A percentile compares a stretch with the other conserved stretches of the same genome.
Evolutionary conservation across 1,140 invertebrate genomes (phyloP).

Genomic region (Procambarus virginalis): DNA sequence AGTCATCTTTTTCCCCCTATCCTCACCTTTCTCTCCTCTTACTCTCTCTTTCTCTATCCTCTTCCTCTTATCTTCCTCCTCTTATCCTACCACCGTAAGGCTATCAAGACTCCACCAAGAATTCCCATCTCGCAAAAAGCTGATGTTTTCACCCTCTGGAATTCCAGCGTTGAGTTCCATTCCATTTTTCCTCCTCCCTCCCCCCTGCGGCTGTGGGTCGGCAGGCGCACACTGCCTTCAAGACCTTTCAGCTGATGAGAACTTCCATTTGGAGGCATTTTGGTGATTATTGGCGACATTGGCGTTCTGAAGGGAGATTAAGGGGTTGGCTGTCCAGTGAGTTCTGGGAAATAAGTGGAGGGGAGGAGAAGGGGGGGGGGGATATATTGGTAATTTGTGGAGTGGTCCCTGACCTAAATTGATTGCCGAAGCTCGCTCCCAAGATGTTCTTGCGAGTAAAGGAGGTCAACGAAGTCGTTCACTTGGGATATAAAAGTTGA

Average conservation of each 20-base stretch:
- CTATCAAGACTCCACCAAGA: conserved; percentile 50
- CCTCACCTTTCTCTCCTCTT: background rate
- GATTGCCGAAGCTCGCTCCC: too few species aligned
- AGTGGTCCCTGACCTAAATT: too few species aligned
- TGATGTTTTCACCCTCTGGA: conserved; percentile 42
- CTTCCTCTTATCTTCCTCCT: background rate
- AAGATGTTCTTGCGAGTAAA: too few species aligned
- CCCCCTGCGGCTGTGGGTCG: background rate
- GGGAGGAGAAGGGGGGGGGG: too few species aligned
- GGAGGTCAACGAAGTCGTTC: too few species aligned
- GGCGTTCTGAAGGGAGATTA: conserved; percentile 5
- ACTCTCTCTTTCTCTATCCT: background rate
- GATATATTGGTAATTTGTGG: too few species aligned
- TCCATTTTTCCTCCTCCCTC: conserved; percentile 30
- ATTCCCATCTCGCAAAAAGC: conserved; percentile 59
- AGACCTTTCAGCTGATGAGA: conserved; percentile 59
- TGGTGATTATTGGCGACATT: conserved; percentile 40
- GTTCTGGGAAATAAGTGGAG: background rate
- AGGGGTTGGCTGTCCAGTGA: background rate
- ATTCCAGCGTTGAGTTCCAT: conserved; percentile 53
- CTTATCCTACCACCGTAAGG: conserved; percentile 19
- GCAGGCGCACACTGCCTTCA: background rate
- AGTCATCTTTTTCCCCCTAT: background rate
- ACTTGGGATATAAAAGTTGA: too few species aligned
- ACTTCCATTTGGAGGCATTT: conserved; percentile 39